A percentile compares a stretch with the other conserved stretches of the same genome.
Conservation (phyloP, 2,797 vertebrate genomes). For the Clarias fuscus region DNA sequence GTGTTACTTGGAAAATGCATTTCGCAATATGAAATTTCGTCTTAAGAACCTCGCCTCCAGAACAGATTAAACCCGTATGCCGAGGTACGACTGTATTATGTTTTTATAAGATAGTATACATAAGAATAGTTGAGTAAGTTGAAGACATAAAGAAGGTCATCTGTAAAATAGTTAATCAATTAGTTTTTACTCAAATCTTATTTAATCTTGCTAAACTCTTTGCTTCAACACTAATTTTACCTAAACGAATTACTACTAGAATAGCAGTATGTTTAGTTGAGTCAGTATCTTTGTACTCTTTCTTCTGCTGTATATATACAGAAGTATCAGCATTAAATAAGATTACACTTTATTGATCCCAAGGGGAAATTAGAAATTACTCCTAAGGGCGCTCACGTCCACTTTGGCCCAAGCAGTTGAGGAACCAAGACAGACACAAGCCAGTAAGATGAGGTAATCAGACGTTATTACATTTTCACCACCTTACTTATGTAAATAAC, state of each 20-base stretch:
- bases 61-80: too few species aligned
- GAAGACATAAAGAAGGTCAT: not conserved
- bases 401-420: not conserved
- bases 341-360: not conserved
- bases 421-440: not conserved
- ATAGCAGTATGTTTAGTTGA: not conserved
- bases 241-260: not conserved
- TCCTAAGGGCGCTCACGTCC: not conserved
- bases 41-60: too few species aligned
- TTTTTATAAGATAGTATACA: not conserved
- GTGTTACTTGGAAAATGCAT: too few species aligned
- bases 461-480: not conserved
- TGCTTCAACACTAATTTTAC: not conserved
- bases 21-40: too few species aligned
- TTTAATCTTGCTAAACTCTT: not conserved
- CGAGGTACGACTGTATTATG: too few species aligned
- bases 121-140: not conserved
- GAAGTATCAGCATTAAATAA: not conserved
- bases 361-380: not conserved
- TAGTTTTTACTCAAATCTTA: not conserved
- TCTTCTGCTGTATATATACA: not conserved
- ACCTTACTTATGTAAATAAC: slow-evolving; percentile 9
- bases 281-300: not conserved
- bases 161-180: not conserved
- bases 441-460: not conserved